Percentiles rank a stretch among this genome's conserved stretches.
Conservation (phyloP, 2,888 invertebrate genomes). For the Schrankia costaestrigalis region DNA sequence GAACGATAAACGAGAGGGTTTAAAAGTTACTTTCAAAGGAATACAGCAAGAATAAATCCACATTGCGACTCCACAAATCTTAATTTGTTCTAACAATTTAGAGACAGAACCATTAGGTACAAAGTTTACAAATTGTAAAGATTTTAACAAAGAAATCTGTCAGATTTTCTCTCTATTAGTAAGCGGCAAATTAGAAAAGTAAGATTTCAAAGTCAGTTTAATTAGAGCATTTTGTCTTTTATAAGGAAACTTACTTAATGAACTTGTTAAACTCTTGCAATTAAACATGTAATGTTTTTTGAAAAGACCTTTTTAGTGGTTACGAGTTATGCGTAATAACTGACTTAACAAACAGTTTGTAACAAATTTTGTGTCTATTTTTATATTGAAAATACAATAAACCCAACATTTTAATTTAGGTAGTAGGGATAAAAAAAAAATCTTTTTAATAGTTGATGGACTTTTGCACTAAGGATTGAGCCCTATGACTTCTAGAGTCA, state of each 20-base stretch:
- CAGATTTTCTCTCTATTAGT: slow-evolving; percentile 6
- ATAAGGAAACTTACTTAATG: slow-evolving; percentile 10
- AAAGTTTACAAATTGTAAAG: slow-evolving; percentile 26
- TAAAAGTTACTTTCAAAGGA: neutral
- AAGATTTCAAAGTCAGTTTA: slow-evolving; percentile 22
- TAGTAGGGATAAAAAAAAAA: too few species aligned
- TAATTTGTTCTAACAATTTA: slow-evolving; percentile 14
- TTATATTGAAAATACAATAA: too few species aligned
- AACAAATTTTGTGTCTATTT: neutral
- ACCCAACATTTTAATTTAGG: too few species aligned
- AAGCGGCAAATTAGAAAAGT: slow-evolving; percentile 15
- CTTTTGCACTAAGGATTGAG: too few species aligned
- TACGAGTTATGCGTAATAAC: neutral
- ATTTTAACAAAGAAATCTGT: slow-evolving; percentile 15
- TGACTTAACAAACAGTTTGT: neutral
- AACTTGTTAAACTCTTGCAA: slow-evolving; percentile 12
- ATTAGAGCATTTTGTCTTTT: slow-evolving; percentile 17
- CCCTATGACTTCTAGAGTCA: too few species aligned
- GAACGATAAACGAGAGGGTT: slow-evolving; percentile 1
- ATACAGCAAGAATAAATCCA: slow-evolving; percentile 14
- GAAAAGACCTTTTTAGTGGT: slow-evolving; percentile 1
- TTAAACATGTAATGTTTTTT: slow-evolving; percentile 11
- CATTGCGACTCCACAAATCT: slow-evolving; percentile 9
- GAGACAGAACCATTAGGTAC: slow-evolving; percentile 9
- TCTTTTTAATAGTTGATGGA: too few species aligned